Percentiles rank a stretch among this genome's conserved stretches.
phyloP scores from a whole-genome alignment of 2,888 invertebrate species.

The Linnaemya tessellans region DNA sequence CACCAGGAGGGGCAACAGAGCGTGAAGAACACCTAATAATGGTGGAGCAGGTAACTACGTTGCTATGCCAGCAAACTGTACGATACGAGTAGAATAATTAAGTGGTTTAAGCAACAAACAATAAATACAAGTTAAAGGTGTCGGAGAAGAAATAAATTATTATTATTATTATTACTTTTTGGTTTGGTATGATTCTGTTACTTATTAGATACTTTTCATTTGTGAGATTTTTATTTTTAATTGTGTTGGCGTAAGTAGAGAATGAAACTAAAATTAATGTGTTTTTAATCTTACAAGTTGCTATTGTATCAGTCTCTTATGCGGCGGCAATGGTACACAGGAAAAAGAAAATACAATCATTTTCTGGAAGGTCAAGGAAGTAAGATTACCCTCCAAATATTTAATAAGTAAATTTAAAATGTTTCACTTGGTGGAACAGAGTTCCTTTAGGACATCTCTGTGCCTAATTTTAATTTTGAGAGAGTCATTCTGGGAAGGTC shows the following conservation, averaged over 20 bases:
- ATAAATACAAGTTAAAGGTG: conserved; percentile 37
- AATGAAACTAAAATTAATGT: conserved; percentile 57
- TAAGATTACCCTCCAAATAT: too few species aligned
- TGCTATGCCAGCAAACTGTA: not conserved
- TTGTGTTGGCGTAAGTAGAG: conserved; percentile 5
- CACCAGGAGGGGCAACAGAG: not conserved
- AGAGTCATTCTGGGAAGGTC: too few species aligned
- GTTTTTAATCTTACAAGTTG: conserved; percentile 63
- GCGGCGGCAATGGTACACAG: too few species aligned
- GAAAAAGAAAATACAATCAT: too few species aligned
- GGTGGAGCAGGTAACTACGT: not conserved
- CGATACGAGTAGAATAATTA: conserved; percentile 14
- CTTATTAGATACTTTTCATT: conserved; percentile 20
- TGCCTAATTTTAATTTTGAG: too few species aligned
- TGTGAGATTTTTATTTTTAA: conserved; percentile 51
- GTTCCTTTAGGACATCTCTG: too few species aligned
- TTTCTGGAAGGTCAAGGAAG: too few species aligned
- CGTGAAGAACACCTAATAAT: too few species aligned
- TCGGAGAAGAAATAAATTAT: not conserved
- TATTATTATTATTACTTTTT: conserved; percentile 13
- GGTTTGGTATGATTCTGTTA: not conserved
- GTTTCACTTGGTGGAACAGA: too few species aligned
- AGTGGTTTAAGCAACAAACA: conserved; percentile 11
- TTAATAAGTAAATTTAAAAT: too few species aligned
- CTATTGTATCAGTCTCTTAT: conserved; percentile 11